These are phyloP conservation scores for Nemotelus nigrinus DNA, from an alignment of 2,888 invertebrate genomes.

Conservation along the genomic window DNA sequence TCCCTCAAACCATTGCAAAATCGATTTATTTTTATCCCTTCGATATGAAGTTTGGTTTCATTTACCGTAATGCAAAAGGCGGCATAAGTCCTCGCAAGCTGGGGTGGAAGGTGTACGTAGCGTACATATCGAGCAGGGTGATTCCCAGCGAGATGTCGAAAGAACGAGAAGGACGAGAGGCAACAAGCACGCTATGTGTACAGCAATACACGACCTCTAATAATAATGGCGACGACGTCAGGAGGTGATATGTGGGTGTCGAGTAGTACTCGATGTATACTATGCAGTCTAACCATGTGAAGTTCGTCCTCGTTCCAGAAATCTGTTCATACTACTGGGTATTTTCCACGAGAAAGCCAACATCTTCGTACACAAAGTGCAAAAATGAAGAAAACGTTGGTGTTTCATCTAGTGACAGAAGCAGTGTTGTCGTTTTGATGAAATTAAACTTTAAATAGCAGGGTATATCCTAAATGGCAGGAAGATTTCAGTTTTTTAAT, in stretches of 20 bases:
- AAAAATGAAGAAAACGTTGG: background rate
- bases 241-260: slow-evolving; percentile 11
- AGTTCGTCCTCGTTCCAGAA: slow-evolving; percentile 6
- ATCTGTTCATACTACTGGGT: background rate
- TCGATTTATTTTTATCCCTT: slow-evolving; percentile 45
- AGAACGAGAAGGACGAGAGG: background rate
- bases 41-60: slow-evolving; percentile 41
- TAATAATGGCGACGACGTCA: slow-evolving; percentile 20
- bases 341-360: background rate
- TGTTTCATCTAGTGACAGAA: background rate
- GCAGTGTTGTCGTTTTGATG: background rate
- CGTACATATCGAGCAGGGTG: background rate
- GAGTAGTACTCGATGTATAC: background rate
- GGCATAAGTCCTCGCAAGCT: background rate
- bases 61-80: slow-evolving; percentile 39
- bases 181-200: background rate
- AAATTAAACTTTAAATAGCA: background rate
- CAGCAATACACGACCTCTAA: background rate
- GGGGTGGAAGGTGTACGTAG: background rate
- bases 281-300: background rate
- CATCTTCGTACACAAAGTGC: background rate
- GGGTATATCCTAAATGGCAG: too few species aligned
- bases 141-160: background rate
- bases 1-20: slow-evolving; percentile 26
- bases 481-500: too few species aligned